phyloP scores from a whole-genome alignment of 2,797 vertebrate species.

The Muraenolepis orangiensis region DNA sequence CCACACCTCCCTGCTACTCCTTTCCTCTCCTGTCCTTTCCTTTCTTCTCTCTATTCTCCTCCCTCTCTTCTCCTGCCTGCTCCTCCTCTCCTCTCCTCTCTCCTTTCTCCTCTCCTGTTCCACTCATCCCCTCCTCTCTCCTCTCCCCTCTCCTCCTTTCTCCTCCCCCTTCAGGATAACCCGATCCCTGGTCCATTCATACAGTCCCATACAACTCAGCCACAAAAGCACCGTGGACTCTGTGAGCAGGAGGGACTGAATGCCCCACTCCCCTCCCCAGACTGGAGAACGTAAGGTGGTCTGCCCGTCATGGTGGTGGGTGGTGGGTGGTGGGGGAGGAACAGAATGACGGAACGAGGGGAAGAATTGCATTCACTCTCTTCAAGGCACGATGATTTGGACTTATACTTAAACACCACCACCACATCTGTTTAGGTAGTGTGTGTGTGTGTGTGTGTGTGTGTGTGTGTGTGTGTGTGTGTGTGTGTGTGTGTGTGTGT shows the following conservation, averaged over 20 bases:
- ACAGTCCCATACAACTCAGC: slow-evolving; percentile 47
- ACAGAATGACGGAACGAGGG: neutral
- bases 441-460: too few species aligned
- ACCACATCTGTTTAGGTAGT: neutral
- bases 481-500: too few species aligned
- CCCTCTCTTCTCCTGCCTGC: neutral
- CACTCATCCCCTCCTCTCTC: too few species aligned
- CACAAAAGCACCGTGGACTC: slow-evolving; percentile 50
- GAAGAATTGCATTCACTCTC: neutral
- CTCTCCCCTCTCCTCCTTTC: neutral
- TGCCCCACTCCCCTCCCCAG: slow-evolving; percentile 29
- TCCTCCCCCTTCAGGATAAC: slow-evolving; percentile 54
- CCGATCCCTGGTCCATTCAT: slow-evolving; percentile 63
- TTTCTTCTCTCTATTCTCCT: too few species aligned
- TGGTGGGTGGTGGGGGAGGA: neutral
- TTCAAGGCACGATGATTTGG: neutral
- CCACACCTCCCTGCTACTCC: too few species aligned
- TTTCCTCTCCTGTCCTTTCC: too few species aligned
- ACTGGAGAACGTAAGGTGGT: neutral
- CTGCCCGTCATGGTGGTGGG: neutral
- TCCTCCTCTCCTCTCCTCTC: neutral
- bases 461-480: too few species aligned
- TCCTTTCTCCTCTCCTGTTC: neutral
- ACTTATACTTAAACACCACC: neutral
- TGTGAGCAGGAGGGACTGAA: slow-evolving; percentile 75